These are phyloP conservation scores for Myathropa florea DNA, from an alignment of 2,888 invertebrate species.

Conservation along the genomic window DNA sequence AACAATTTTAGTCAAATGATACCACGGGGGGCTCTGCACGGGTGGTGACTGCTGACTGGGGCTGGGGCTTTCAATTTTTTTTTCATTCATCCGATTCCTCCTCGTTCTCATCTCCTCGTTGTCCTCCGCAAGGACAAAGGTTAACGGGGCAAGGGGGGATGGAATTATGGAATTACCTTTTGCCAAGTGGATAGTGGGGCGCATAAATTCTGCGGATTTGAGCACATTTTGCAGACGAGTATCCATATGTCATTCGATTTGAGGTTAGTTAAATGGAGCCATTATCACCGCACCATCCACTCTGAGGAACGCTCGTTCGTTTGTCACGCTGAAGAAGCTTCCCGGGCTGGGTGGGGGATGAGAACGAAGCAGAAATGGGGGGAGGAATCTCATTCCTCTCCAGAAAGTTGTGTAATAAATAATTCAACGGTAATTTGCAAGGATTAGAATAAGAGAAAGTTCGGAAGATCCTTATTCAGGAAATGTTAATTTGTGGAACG, in stretches of 20 bases:
- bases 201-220: slow-evolving; percentile 31
- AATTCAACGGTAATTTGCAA: background rate
- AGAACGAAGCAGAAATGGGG: background rate
- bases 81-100: background rate
- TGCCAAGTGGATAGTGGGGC: slow-evolving; percentile 19
- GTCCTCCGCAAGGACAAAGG: background rate
- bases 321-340: background rate
- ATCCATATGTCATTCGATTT: slow-evolving; percentile 32
- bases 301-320: background rate
- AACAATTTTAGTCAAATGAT: slow-evolving; percentile 33
- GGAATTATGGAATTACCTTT: slow-evolving; percentile 51
- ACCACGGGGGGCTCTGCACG: background rate
- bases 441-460: background rate
- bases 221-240: slow-evolving; percentile 11
- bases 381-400: background rate
- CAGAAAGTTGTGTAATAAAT: background rate
- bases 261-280: background rate
- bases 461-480: background rate
- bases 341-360: background rate
- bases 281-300: background rate
- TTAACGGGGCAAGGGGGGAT: background rate
- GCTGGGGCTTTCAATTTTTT: background rate
- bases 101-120: background rate
- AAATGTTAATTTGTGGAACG: background rate
- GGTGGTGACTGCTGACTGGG: background rate